Conservation (phyloP, 2,113 vertebrate genomes). For the Bolborhynchus lineola region DNA sequence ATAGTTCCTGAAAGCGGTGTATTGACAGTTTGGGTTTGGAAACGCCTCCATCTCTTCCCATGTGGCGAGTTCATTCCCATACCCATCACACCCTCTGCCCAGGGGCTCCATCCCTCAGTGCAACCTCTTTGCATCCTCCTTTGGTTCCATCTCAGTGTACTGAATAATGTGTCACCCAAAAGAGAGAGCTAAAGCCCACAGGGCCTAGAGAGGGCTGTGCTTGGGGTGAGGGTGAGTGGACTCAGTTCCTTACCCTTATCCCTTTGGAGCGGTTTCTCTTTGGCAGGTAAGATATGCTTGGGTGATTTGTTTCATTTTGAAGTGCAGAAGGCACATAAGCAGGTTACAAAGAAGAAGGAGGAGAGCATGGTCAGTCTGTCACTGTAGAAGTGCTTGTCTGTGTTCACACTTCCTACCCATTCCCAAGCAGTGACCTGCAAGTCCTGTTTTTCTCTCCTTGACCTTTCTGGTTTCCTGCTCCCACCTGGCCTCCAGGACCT, state of each 20-base stretch:
- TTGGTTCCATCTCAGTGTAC: neutral
- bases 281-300: neutral
- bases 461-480: neutral
- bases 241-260: neutral
- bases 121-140: neutral
- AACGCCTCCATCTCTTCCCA: accelerated
- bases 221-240: neutral
- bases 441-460: neutral
- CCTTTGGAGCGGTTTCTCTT: neutral
- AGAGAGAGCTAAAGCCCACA: neutral
- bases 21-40: neutral
- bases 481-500: neutral
- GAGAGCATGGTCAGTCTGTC: neutral
- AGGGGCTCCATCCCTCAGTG: neutral
- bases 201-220: neutral
- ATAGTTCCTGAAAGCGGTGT: neutral
- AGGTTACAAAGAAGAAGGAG: neutral
- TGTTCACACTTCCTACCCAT: neutral
- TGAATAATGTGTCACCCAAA: neutral
- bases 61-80: neutral
- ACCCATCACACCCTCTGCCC: neutral
- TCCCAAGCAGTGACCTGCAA: neutral
- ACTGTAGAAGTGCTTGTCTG: neutral
- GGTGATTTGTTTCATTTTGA: neutral
- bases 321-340: neutral